Evolutionary conservation across 1,140 invertebrate species (phyloP).

Genomic region (Eulimnadia texana): DNA sequence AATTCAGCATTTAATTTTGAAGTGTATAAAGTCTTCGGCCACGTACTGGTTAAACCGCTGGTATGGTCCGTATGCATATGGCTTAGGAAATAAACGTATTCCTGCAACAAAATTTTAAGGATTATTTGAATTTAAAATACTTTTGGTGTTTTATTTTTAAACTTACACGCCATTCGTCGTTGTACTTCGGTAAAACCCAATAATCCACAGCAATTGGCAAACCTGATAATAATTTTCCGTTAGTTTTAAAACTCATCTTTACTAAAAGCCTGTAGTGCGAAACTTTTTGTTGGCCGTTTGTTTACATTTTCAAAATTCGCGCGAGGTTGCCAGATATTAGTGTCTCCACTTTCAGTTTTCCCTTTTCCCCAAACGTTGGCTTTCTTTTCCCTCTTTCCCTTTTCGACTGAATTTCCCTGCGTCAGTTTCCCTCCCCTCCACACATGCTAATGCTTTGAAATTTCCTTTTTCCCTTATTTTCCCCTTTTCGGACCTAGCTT

Average conservation of each 20-base stretch:
- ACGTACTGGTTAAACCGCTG: slow-evolving; percentile 1
- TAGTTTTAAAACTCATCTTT: neutral
- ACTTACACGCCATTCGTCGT: neutral
- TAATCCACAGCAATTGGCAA: slow-evolving; percentile 6
- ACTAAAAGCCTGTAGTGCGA: neutral
- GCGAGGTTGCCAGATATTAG: neutral
- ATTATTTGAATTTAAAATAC: neutral
- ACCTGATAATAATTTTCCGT: neutral
- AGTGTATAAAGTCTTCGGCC: slow-evolving; percentile 1
- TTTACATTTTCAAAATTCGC: neutral
- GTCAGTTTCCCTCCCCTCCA: no score
- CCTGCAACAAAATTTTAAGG: neutral
- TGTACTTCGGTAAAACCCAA: neutral
- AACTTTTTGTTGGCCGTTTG: neutral
- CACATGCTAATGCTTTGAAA: no score
- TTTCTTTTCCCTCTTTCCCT: no score
- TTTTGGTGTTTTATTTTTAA: neutral
- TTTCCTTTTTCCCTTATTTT: no score
- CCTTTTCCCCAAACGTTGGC: no score
- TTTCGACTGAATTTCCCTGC: no score
- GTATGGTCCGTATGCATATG: slow-evolving; percentile 9
- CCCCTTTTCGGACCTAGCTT: no score
- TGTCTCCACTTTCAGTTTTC: no score
- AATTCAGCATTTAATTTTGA: neutral
- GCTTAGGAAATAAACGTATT: slow-evolving; percentile 4